These are phyloP conservation scores for Polyploca ridens DNA, from an alignment of 2,888 invertebrate species.

Conservation along the genomic window DNA sequence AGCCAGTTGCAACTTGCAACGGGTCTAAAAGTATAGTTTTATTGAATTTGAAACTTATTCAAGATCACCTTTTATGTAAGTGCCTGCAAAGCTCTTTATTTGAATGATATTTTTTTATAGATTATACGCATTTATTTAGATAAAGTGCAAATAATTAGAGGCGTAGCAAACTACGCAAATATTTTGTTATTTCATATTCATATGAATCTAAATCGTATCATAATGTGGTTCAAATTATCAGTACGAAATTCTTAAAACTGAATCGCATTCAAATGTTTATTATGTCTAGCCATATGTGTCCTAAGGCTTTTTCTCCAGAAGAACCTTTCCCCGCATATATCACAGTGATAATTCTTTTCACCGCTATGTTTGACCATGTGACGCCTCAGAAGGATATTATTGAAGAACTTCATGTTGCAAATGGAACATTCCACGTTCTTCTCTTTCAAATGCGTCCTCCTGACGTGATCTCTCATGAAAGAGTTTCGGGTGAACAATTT, in stretches of 20 bases:
- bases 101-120: too few relatives aligned
- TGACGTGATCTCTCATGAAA: constrained; percentile 72
- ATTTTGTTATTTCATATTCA: too few relatives aligned
- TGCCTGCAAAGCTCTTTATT: too few relatives aligned
- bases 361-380: constrained; percentile 81
- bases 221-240: neutral
- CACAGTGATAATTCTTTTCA: constrained; percentile 84
- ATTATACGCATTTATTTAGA: too few relatives aligned
- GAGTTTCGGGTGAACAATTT: constrained; percentile 73
- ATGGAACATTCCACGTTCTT: constrained; percentile 76
- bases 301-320: constrained; percentile 86
- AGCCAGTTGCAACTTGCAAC: too few relatives aligned
- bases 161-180: too few relatives aligned
- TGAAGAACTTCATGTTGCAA: constrained; percentile 77
- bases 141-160: too few relatives aligned
- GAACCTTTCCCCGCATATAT: constrained; percentile 85
- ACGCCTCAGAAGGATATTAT: constrained; percentile 67
- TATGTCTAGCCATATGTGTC: constrained; percentile 81
- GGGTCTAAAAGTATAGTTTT: too few relatives aligned
- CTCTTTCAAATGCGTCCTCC: constrained; percentile 75
- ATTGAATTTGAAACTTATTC: too few relatives aligned
- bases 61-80: too few relatives aligned
- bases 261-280: constrained; percentile 49
- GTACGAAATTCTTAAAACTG: constrained; percentile 30
- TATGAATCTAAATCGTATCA: too few relatives aligned